Evolutionary conservation across 2,113 vertebrate genomes (phyloP).

Genomic region (Phoenicopterus ruber): DNA sequence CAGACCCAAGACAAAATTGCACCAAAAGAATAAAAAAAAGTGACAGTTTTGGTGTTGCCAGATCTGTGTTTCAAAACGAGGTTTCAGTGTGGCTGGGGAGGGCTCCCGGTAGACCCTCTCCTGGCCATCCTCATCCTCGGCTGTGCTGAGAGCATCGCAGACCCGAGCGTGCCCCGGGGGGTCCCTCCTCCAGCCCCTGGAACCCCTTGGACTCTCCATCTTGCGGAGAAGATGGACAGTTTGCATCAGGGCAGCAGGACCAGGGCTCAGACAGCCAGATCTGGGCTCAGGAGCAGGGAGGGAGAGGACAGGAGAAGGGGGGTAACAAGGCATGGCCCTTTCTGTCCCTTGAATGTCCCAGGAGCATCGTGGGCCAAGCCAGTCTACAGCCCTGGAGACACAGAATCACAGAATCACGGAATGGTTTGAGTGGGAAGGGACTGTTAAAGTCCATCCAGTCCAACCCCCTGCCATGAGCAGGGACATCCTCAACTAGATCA

Average conservation of each 20-base stretch:
- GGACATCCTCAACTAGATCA: no score
- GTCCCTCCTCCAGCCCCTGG: not conserved
- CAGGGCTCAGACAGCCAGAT: not conserved
- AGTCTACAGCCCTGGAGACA: not conserved
- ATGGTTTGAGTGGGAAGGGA: no score
- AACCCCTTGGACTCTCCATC: not conserved
- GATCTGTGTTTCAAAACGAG: not conserved
- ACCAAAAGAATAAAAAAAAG: not conserved
- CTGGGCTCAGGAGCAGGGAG: not conserved
- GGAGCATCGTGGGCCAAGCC: not conserved
- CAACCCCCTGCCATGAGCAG: no score
- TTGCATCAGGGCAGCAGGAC: not conserved
- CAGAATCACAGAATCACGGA: rapidly evolving
- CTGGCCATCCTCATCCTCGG: not conserved
- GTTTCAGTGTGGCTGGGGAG: not conserved
- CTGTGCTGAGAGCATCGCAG: not conserved
- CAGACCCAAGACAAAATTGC: not conserved
- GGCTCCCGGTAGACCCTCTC: not conserved
- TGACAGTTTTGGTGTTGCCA: not conserved
- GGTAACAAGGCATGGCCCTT: not conserved
- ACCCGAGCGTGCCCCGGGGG: no score
- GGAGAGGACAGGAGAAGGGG: not conserved
- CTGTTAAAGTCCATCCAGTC: no score
- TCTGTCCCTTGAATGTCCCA: not conserved
- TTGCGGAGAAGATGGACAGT: not conserved